phyloP scores from a whole-genome alignment of 2,797 vertebrate genomes.

The Ceryle rudis region DNA sequence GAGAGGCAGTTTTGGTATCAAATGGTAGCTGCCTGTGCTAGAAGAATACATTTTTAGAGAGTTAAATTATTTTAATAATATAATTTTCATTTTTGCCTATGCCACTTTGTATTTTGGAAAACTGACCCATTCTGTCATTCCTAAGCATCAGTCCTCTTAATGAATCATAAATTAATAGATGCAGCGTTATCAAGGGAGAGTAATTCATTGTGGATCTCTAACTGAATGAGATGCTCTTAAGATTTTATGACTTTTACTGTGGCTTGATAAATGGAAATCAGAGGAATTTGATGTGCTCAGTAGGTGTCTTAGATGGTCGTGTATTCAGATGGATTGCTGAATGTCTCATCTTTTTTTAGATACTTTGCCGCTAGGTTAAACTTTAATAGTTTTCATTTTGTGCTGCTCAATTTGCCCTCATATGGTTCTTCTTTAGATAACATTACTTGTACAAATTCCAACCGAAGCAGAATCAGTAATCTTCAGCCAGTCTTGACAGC shows the following conservation, averaged over 20 bases:
- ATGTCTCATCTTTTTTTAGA: neutral
- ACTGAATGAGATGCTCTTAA: neutral
- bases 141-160: neutral
- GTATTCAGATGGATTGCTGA: neutral
- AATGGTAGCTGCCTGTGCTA: neutral
- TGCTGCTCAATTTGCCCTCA: constrained; percentile 70
- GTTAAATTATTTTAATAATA: neutral
- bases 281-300: neutral
- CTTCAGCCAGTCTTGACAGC: constrained; percentile 37
- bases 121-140: neutral
- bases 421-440: constrained; percentile 77
- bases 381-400: constrained; percentile 51
- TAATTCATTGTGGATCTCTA: neutral
- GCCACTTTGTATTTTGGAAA: neutral
- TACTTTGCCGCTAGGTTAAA: constrained; percentile 48
- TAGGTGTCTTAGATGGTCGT: neutral
- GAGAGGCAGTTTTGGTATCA: neutral
- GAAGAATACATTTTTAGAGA: neutral
- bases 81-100: neutral
- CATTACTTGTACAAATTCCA: constrained; percentile 73
- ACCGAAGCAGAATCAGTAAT: constrained; percentile 40
- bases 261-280: neutral
- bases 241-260: neutral
- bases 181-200: neutral
- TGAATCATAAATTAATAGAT: neutral